phyloP scores from a whole-genome alignment of 2,888 invertebrate genomes.

The Crioceris asparagi region DNA sequence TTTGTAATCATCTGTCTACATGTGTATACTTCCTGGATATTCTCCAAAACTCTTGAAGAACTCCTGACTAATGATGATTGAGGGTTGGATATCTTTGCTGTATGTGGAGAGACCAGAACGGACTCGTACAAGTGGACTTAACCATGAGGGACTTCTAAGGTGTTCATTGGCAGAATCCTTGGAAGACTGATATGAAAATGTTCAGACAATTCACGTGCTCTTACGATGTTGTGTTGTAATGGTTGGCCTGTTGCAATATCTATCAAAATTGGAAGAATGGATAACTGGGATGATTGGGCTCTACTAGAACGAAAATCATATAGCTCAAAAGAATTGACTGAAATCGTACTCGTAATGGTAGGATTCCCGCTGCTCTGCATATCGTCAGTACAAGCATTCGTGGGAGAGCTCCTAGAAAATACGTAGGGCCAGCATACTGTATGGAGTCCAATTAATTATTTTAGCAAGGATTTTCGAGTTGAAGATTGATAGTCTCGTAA shows the following conservation, averaged over 20 bases:
- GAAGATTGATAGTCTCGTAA: conserved; percentile 4
- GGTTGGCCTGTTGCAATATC: background rate
- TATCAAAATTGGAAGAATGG: background rate
- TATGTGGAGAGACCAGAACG: too few relatives aligned
- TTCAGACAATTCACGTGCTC: background rate
- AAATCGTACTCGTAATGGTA: background rate
- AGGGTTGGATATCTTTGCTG: too few relatives aligned
- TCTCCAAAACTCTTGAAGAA: too few relatives aligned
- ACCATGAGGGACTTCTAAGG: background rate
- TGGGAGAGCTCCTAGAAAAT: conserved; percentile 1
- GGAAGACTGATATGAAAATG: background rate
- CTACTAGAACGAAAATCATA: background rate
- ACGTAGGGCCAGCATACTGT: conserved; percentile 1
- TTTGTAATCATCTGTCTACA: background rate
- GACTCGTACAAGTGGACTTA: background rate
- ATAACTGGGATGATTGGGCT: background rate
- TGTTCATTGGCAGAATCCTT: background rate
- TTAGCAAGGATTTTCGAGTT: background rate
- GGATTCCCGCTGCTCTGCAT: background rate
- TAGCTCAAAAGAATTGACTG: background rate
- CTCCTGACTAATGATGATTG: too few relatives aligned
- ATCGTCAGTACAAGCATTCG: background rate
- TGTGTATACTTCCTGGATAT: too few relatives aligned
- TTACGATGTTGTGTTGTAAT: background rate
- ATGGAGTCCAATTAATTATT: background rate